A percentile compares a stretch with the other conserved stretches of the same genome.
Conservation (phyloP, 2,888 invertebrate genomes). For the Odontocerum albicorne region DNA sequence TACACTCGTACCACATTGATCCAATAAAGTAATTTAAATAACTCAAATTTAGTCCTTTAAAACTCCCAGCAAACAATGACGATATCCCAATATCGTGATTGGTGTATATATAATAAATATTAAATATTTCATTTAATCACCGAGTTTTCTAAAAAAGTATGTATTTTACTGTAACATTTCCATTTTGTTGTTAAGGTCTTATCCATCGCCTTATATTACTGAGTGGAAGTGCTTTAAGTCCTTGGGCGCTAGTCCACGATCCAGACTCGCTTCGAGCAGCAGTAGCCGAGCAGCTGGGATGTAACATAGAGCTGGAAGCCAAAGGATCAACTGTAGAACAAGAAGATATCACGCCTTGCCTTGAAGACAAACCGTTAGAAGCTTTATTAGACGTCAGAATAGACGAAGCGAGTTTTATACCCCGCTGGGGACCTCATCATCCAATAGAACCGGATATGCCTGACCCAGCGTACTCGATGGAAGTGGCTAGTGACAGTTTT, state of each 20-base stretch:
- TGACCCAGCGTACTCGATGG: constrained; percentile 54
- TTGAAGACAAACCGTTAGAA: constrained; percentile 65
- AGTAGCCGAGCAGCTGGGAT: constrained; percentile 59
- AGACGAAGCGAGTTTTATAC: constrained; percentile 32
- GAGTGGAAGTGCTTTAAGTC: constrained; percentile 77
- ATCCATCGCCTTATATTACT: constrained; percentile 73
- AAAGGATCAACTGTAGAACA: constrained; percentile 42
- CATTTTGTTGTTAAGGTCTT: constrained; percentile 70
- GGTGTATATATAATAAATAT: too few species aligned
- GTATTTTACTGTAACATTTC: too few species aligned
- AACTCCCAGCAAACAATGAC: too few species aligned
- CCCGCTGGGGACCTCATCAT: constrained; percentile 35
- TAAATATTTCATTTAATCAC: too few species aligned
- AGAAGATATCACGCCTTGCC: constrained; percentile 65
- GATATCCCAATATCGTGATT: too few species aligned
- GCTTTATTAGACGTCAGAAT: constrained; percentile 61
- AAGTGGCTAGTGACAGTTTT: constrained; percentile 66
- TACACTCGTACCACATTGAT: too few species aligned
- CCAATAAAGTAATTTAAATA: too few species aligned
- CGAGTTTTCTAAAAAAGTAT: too few species aligned
- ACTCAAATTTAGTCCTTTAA: too few species aligned
- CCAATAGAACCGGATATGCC: constrained; percentile 32
- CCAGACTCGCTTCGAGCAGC: constrained; percentile 65
- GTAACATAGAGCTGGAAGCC: constrained; percentile 32
- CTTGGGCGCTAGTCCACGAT: constrained; percentile 74